Evolutionary conservation across 2,797 vertebrate species (phyloP), one percentile per base, ranked within the genome.

Genomic region (Galagoides demidoff): DNA sequence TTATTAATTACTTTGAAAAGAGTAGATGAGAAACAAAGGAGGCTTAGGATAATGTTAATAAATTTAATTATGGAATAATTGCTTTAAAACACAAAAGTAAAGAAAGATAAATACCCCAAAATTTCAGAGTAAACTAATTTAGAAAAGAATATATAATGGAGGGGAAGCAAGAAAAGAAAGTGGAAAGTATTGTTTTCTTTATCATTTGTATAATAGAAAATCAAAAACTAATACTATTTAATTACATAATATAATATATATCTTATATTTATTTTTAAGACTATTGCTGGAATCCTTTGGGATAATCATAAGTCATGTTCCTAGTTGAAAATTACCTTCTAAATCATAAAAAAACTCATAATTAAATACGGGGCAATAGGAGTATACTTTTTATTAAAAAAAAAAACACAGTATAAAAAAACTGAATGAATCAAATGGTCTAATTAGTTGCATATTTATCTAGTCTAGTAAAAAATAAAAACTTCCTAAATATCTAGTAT

Each of bases 261-360:
- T 31, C 31, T 82, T 93, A 4, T 31, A 34, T 83, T 93, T 82
- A 73, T 39, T 82, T 81, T 73, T 63, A 71, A 93, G 25, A 25
- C 37, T 79, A 64, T 64, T 92, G 82, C 76, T 94, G 68, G 39
- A 77, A 81, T 87, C 23, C 64, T 85, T 68, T 92, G 61, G 66
- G 34, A 92, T 95, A 84, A 89, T 73, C 37, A 19, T 12, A 78
- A 77, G 8, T 77, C 73, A 89, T 57, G 39, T 77, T 86, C 52
- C 77, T 92, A 87, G 66, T 59, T 92, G 81, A 76, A 95, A 94
- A 85, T 70, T 85, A n/a, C 19, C n/a, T 93, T 95, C 63, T 78
- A 94, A 96, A 76, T 82, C 45, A 81, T 10, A 76, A n/a, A 88
- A 88, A 97, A 74, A 61, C 89, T 16, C 92, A 23, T 87, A 93